Base-by-base conservation (phyloP, 2,888 invertebrate species). In the Nesidiocoris tenuis region DNA sequence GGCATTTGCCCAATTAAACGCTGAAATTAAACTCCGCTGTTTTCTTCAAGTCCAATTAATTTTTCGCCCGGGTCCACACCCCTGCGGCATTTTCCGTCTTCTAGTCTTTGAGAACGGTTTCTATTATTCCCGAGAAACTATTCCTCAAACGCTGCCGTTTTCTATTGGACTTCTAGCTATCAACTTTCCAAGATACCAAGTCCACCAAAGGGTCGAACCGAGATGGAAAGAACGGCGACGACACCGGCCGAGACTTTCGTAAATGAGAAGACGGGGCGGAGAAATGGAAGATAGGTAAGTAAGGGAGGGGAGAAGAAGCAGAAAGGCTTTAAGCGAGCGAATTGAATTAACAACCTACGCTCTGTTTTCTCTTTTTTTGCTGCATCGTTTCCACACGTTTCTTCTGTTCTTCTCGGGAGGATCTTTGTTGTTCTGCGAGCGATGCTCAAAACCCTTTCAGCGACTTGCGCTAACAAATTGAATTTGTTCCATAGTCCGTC, bases 341-440 rank as follows among this genome's bases (percentile, higher is more conserved):
- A 67, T 67, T 67, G 55, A 67, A 67, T 67, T 67, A 67, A 56
- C 67, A 67, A 56, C 56, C 67, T 67, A 7, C 21, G 21, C 55
- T n/a, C 54, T 67, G 56, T 67, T 67, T 67, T 16, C 56, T 55
- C 21, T 67, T 56, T 56, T 67, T 56, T 23, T 22, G 54, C 56
- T n/a, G n/a, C n/a, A n/a, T 25, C 67, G 54, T 67, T 56, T 67
- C 54, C 21, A 55, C 56, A 56, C 55, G 54, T 67, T 12, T 12
- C 39, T 39, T 12, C 39, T 12, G 39, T 12, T 39, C 39, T 12
- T 39, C 12, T 3, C 39, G 12, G 3, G 3, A 39, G 3, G 67
- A 55, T 54, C 67, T 67, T 67, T 67, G 67, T 67, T 21, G 39
- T 39, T 39, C 39, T 7, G 39, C 18, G 22, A 66, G 39, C 18